Conservation (phyloP, 2,113 vertebrate genomes). For the Nicator chloris region DNA sequence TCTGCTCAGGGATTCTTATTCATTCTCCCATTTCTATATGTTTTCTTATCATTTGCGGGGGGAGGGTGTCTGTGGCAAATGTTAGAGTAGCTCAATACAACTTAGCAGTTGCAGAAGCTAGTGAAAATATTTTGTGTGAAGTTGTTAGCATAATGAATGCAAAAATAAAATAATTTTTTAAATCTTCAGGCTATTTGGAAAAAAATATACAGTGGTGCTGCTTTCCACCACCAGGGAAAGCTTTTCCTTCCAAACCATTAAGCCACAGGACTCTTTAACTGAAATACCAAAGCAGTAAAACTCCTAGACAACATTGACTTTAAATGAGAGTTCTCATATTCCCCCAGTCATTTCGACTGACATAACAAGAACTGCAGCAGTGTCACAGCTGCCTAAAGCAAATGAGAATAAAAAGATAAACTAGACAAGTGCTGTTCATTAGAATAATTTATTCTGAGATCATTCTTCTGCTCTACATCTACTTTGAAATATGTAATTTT, state of each 20-base stretch:
- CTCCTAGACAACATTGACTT: background rate
- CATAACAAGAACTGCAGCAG: background rate
- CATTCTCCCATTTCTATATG: background rate
- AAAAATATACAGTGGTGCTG: background rate
- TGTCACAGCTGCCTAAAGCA: background rate
- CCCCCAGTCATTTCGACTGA: background rate
- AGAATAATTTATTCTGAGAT: conserved; percentile 54
- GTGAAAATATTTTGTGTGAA: background rate
- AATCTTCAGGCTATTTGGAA: background rate
- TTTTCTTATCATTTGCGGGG: background rate
- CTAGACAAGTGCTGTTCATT: background rate
- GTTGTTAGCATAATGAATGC: background rate
- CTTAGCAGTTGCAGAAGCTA: background rate
- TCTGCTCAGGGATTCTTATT: background rate
- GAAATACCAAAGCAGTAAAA: background rate
- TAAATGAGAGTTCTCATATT: background rate
- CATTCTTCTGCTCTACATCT: conserved; percentile 21
- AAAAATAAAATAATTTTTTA: background rate
- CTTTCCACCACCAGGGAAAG: background rate
- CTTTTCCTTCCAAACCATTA: background rate
- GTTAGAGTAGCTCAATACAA: background rate
- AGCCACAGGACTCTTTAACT: background rate
- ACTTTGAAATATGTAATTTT: conserved; percentile 5
- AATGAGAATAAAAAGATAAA: conserved; percentile 22
- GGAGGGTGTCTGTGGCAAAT: background rate